Conservation (phyloP, 2,113 vertebrate species). For the Rattus rattus region DNA sequence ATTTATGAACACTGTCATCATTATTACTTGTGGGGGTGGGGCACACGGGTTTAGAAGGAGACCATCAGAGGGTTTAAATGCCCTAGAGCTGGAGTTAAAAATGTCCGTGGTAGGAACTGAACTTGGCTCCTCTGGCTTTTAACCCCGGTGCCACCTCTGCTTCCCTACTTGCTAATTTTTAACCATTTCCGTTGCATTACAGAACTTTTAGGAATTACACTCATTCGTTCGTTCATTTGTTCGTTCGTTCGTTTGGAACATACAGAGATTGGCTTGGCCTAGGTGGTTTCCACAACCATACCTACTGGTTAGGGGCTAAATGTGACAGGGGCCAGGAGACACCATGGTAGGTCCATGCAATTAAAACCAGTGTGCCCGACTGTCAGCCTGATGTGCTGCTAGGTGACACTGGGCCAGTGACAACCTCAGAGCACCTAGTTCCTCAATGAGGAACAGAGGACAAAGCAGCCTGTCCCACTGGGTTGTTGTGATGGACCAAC, state of each 20-base stretch:
- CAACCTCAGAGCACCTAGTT: neutral
- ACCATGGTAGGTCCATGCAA: neutral
- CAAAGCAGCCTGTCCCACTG: neutral
- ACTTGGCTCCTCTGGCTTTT: neutral
- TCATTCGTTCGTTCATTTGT: neutral
- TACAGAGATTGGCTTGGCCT: neutral
- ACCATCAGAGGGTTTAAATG: neutral
- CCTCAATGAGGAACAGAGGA: neutral
- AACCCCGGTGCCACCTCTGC: neutral
- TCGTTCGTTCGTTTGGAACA: no score
- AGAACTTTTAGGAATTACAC: neutral
- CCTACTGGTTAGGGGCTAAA: neutral
- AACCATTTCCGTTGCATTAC: neutral
- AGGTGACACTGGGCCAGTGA: neutral
- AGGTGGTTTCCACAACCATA: neutral
- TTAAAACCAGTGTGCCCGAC: neutral
- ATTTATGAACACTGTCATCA: neutral
- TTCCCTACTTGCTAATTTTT: neutral
- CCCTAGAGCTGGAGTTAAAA: neutral
- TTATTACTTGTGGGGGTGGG: neutral
- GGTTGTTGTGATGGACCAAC: neutral
- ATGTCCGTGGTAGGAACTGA: neutral
- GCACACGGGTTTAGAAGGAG: neutral
- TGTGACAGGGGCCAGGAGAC: neutral
- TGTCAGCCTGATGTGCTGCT: neutral